Evolutionary conservation across 2,113 vertebrate species (phyloP), one percentile per base, ranked within the genome.

Genomic region (Campylomormyrus tamandua): DNA sequence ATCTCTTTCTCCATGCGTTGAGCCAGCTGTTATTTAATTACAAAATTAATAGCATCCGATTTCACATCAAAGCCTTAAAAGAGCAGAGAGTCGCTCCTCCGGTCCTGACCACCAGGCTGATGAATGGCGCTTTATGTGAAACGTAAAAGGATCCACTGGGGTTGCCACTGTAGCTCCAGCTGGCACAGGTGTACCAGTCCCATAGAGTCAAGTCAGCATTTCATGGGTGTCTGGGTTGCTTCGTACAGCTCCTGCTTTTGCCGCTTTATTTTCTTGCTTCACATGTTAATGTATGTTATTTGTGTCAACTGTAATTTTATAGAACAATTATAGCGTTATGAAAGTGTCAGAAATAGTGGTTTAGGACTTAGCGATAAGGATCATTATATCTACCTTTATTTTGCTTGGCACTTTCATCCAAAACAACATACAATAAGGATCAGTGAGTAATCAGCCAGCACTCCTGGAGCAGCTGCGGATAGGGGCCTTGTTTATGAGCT

Each of bases 1-100:
- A 53, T 27, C 80, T 90, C 89, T 89, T 90, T 91, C 90, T 90
- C 90, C 46, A 89, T 90, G 13, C 62, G 62, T 91, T 85, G 87
- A 21, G 46, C 58, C 89, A 90, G 89, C 56, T 74, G 89, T 90
- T 87, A 80, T 87, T 87, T 87, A 87, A 90, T 87, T 87, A 77
- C 46, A n/a, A 21, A 83, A 52, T 87, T 90, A 87, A 90, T 90
- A 66, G 50, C 42, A 9, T 90, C 46, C 45, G 89, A 77, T 87
- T 90, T 77, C 58, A 17, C 21, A 62, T 70, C 89, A 74, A 45
- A 46, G 89, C 15, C 56, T 39, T 70, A 45, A 48, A 85, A 27
- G 83, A 58, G 39, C 62, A 49, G 13, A 49, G 58, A 89, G 45
- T 19, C 19, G 46, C 84, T 77, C 85, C 88, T 24, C 45, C 45